Conservation (phyloP, 2,888 invertebrate species). For the Melitaea athalia region DNA sequence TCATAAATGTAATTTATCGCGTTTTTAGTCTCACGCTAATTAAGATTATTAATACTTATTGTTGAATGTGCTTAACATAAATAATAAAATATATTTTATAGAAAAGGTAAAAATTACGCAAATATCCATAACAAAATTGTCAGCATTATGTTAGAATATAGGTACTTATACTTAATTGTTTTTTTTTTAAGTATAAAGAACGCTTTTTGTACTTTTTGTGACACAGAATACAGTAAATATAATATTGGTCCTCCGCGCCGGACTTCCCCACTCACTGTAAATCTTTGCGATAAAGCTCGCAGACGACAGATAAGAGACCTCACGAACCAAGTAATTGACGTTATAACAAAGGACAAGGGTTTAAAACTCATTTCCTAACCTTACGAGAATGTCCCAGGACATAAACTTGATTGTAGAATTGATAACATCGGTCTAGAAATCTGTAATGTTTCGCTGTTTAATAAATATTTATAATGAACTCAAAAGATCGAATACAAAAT, state of each 20-base stretch:
- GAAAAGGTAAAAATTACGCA: too few relatives aligned
- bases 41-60: constrained; percentile 16
- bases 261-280: constrained; percentile 65
- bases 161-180: neutral
- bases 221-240: constrained; percentile 42
- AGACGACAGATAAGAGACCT: constrained; percentile 65
- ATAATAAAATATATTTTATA: too few relatives aligned
- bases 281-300: constrained; percentile 65
- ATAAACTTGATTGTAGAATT: constrained; percentile 54
- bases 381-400: constrained; percentile 50
- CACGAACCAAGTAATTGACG: constrained; percentile 75
- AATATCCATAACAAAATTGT: too few relatives aligned
- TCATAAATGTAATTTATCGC: neutral
- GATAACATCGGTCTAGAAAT: constrained; percentile 43
- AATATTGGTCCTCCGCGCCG: constrained; percentile 51
- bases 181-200: neutral
- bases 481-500: neutral
- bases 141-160: too few relatives aligned
- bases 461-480: neutral
- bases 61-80: neutral
- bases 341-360: constrained; percentile 65
- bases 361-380: constrained; percentile 52
- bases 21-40: constrained; percentile 6
- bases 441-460: constrained; percentile 2
- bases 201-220: neutral